A percentile compares a stretch with the other conserved stretches of the same genome.
phyloP scores from a whole-genome alignment of 1,140 invertebrate genomes.

The Drosophila nikananu region DNA sequence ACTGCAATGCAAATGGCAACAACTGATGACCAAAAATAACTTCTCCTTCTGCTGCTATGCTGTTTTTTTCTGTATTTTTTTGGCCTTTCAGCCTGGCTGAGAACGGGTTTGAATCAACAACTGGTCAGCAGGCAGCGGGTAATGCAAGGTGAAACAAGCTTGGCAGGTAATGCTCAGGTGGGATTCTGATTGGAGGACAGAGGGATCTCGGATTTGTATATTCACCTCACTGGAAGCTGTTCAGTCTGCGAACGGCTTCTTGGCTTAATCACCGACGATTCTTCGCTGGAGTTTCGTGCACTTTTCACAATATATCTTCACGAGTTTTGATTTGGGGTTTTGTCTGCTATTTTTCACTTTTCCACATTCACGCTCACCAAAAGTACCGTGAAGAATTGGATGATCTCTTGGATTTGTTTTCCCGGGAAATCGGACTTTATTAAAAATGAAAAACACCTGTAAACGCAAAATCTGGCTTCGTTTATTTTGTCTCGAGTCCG shows the following conservation, averaged over 20 bases:
- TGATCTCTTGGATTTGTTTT: background rate
- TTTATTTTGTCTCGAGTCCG: background rate
- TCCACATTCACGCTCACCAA: conserved; percentile 21
- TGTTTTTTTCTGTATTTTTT: conserved; percentile 1
- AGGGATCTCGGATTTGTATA: conserved; percentile 37
- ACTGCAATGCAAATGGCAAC: conserved; percentile 49
- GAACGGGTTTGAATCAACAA: conserved; percentile 57
- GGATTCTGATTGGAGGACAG: conserved; percentile 36
- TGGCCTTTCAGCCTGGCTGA: background rate
- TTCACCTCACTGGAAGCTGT: conserved; percentile 44
- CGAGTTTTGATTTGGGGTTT: conserved; percentile 10
- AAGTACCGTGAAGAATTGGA: conserved; percentile 23
- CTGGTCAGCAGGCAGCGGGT: conserved; percentile 40
- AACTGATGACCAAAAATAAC: conserved; percentile 53
- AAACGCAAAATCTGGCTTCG: background rate
- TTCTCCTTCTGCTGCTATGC: conserved; percentile 18
- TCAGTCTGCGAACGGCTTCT: background rate
- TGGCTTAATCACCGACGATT: conserved; percentile 6
- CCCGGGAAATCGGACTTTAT: background rate
- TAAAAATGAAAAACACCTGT: too few species aligned
- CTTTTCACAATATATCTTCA: conserved; percentile 30
- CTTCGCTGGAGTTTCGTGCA: conserved; percentile 3
- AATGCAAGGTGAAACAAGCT: conserved; percentile 60
- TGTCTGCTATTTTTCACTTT: conserved; percentile 39
- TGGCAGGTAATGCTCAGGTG: conserved; percentile 50